Percentiles rank a stretch among this genome's conserved stretches.
Conservation (phyloP, 2,113 vertebrate genomes). For the Calyptommatus sinebrachiatus region DNA sequence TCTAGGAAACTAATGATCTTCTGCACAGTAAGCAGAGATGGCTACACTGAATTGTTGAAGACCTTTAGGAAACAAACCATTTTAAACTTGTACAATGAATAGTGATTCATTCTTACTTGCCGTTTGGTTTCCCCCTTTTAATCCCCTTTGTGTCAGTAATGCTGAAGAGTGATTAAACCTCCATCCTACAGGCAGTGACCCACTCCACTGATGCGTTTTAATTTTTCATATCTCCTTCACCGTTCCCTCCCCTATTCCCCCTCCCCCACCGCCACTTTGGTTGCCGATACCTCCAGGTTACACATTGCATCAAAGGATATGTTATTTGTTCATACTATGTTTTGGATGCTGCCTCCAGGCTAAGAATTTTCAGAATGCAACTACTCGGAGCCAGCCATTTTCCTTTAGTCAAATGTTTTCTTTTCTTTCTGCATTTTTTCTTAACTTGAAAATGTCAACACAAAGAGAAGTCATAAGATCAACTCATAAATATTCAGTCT, state of each 20-base stretch:
- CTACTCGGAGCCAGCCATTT: conserved; percentile 58
- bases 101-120: conserved; percentile 40
- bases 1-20: conserved; percentile 14
- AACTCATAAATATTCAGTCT: conserved; percentile 74
- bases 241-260: background rate
- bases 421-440: conserved; percentile 36
- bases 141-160: conserved; percentile 44
- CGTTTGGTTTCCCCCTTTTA: conserved; percentile 3
- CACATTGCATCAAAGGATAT: conserved; percentile 61
- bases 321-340: conserved; percentile 57
- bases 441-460: conserved; percentile 73
- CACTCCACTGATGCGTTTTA: conserved; percentile 45
- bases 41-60: conserved; percentile 53
- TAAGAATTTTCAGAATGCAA: conserved; percentile 58
- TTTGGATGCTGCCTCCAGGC: conserved; percentile 56
- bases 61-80: conserved; percentile 46
- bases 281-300: conserved; percentile 43
- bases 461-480: conserved; percentile 72
- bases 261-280: conserved; percentile 37
- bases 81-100: conserved; percentile 38
- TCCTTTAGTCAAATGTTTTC: conserved; percentile 71
- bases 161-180: conserved; percentile 57
- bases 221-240: conserved; percentile 44
- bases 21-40: conserved; percentile 37
- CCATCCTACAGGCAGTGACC: conserved; percentile 47